These are phyloP conservation scores for Euglossa dilemma DNA, from an alignment of 1,140 invertebrate species.

Conservation along the genomic window DNA sequence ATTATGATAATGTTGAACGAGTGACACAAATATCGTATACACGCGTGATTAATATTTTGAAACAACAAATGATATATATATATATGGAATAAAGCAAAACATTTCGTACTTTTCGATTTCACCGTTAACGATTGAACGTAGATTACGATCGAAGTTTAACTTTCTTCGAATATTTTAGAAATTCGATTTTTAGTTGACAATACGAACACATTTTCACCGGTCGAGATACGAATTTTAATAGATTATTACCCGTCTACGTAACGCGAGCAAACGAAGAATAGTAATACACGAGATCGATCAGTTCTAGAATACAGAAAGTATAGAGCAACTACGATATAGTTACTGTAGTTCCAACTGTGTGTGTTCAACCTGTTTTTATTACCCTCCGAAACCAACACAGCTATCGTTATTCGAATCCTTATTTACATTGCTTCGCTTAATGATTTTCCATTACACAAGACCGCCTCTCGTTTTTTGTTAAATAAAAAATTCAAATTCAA, in stretches of 20 bases:
- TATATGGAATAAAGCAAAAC: too few species aligned
- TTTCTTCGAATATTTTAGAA: neutral
- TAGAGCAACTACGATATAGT: neutral
- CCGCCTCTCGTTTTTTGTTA: neutral
- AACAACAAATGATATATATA: too few species aligned
- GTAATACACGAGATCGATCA: slow-evolving; percentile 10
- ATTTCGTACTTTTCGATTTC: neutral
- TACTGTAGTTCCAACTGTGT: neutral
- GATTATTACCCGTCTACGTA: neutral
- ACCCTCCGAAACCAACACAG: neutral
- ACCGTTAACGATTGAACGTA: neutral
- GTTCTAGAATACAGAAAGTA: slow-evolving; percentile 9
- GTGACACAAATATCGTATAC: too few species aligned
- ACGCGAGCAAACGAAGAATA: neutral
- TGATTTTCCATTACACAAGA: neutral
- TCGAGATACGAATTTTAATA: neutral
- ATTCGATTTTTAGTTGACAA: neutral
- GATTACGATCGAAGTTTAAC: neutral
- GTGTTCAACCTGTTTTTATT: neutral
- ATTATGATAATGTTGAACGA: too few species aligned
- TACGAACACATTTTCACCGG: neutral
- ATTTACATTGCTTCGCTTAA: neutral
- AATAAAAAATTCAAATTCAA: neutral
- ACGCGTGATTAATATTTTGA: too few species aligned
- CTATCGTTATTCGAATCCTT: neutral